Percentiles rank a stretch among this genome's conserved stretches.
phyloP scores from a whole-genome alignment of 2,797 vertebrate species.

The Anisognathus igniventris region DNA sequence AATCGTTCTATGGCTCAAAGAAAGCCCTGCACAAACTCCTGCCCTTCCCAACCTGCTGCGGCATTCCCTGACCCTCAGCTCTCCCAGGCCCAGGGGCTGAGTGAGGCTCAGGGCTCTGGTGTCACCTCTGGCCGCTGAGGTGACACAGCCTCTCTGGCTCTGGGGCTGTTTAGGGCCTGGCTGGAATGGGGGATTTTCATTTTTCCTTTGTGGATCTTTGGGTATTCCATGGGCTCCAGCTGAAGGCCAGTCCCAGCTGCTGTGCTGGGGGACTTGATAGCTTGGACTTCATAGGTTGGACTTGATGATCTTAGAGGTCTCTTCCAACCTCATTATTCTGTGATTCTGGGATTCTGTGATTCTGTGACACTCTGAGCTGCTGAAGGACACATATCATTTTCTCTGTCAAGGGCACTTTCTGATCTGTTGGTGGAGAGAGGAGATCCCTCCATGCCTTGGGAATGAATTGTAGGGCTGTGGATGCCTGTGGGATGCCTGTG shows the following conservation, averaged over 20 bases:
- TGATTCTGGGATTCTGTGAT: too few relatives aligned
- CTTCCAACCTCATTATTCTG: too few relatives aligned
- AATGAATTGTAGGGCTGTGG: not conserved
- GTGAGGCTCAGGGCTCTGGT: constrained; percentile 23
- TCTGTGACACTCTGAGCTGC: not conserved
- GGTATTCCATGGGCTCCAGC: not conserved
- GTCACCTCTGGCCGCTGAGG: not conserved
- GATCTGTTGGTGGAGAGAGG: not conserved
- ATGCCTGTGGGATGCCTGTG: not conserved
- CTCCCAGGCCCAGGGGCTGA: not conserved
- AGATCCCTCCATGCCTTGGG: not conserved
- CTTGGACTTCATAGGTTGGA: too few relatives aligned
- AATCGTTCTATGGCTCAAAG: not conserved
- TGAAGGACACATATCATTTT: not conserved
- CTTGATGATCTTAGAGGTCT: too few relatives aligned
- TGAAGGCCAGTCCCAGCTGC: not conserved
- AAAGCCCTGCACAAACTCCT: constrained; percentile 22
- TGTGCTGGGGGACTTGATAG: not conserved
- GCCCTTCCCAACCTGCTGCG: not conserved
- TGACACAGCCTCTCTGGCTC: not conserved
- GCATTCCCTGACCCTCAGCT: not conserved
- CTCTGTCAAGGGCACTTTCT: not conserved
- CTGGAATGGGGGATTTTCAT: not conserved
- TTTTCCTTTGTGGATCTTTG: not conserved
- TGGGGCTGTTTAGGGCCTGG: not conserved